Conservation (phyloP, 2,888 invertebrate species). For the Trileptium ribeirensis region DNA sequence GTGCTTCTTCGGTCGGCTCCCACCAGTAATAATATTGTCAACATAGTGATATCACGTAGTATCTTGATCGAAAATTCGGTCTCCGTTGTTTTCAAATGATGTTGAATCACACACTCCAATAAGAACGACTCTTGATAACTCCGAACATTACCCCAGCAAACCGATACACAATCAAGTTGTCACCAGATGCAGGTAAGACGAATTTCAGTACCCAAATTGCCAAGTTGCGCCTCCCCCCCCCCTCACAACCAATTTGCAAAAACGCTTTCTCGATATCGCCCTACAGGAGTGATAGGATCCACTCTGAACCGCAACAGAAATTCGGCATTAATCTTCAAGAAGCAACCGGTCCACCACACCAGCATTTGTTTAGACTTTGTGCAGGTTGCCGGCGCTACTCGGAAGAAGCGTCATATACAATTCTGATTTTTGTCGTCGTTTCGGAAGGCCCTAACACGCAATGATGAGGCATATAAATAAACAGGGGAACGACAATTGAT, state of each 20-base stretch:
- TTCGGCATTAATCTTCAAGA: slow-evolving; percentile 23
- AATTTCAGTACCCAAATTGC: slow-evolving; percentile 31
- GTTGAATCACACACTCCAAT: not conserved
- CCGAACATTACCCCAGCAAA: slow-evolving; percentile 31
- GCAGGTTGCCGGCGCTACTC: slow-evolving; percentile 10
- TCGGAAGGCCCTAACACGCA: slow-evolving; percentile 29
- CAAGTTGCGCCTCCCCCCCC: slow-evolving; percentile 23
- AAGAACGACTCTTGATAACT: not conserved
- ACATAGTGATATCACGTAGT: slow-evolving; percentile 30
- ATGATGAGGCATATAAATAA: slow-evolving; percentile 34
- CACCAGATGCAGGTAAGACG: not conserved
- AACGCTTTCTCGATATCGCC: slow-evolving; percentile 19
- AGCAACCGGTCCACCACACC: slow-evolving; percentile 31
- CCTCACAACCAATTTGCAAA: slow-evolving; percentile 19
- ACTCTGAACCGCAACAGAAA: slow-evolving; percentile 29
- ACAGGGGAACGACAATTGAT: no score
- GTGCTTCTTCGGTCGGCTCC: slow-evolving; percentile 16
- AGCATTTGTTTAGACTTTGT: slow-evolving; percentile 31
- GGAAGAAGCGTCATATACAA: slow-evolving; percentile 39
- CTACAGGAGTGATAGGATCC: slow-evolving; percentile 25
- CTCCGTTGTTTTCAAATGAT: not conserved
- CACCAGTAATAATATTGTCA: slow-evolving; percentile 29
- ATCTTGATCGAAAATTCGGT: slow-evolving; percentile 13
- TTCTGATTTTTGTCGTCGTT: slow-evolving; percentile 38
- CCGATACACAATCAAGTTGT: slow-evolving; percentile 26